These are phyloP conservation scores for Acrocephalus arundinaceus DNA, from an alignment of 2,113 vertebrate genomes.

Conservation along the genomic window DNA sequence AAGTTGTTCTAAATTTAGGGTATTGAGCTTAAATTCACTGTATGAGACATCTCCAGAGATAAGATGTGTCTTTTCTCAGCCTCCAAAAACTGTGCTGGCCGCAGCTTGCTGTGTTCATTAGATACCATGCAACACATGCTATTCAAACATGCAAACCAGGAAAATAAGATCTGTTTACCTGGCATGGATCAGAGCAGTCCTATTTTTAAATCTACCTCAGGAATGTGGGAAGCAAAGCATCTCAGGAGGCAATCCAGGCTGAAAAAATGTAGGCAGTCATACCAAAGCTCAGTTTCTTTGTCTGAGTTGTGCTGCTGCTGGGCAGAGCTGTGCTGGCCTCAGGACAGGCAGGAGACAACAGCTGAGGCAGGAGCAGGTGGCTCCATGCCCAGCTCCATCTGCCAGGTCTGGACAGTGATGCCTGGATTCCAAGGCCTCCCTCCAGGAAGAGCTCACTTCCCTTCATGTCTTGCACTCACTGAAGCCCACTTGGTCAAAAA, in stretches of 20 bases:
- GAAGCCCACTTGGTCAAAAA: background rate
- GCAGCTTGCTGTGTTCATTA: background rate
- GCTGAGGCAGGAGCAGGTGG: background rate
- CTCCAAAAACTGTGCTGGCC: background rate
- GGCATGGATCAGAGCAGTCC: background rate
- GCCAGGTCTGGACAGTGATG: accelerated
- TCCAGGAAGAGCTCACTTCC: background rate
- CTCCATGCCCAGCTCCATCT: background rate
- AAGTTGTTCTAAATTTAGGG: background rate
- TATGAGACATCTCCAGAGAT: background rate
- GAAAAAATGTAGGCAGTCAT: background rate
- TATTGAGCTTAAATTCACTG: background rate
- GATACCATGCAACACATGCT: background rate
- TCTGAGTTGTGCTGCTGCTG: background rate
- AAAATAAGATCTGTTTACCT: background rate
- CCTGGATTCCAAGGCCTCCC: background rate
- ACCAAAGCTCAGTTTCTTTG: background rate
- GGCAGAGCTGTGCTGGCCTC: background rate
- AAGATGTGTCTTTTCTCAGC: background rate
- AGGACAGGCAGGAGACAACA: background rate
- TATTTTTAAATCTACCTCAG: background rate
- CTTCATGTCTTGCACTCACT: background rate
- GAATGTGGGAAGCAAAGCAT: background rate
- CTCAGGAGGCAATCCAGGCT: background rate
- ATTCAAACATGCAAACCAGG: background rate